Evolutionary conservation across 2,888 invertebrate species (phyloP), one percentile per base, ranked within the genome.

Genomic region (Amphipoea lucens): DNA sequence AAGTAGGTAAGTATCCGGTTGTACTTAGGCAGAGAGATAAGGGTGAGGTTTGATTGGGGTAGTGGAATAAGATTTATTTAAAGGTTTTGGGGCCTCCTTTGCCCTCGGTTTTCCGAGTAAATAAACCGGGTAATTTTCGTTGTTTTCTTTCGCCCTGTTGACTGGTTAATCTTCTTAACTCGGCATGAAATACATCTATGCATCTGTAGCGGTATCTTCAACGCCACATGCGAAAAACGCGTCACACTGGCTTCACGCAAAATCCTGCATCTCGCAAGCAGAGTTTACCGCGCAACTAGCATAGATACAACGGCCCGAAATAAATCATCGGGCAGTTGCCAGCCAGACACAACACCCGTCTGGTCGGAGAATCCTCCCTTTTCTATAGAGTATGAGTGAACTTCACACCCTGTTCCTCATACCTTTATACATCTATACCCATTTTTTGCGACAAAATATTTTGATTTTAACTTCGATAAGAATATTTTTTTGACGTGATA

Each of bases 1-100:
- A 60, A 62, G 54, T 63, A n/a, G 54, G 54, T 7, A 42, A 40
- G 69, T 68, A 57, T 17, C 81, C 48, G 45, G 62, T 36, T 69
- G 63, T 29, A n/a, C n/a, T 68, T 12, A n/a, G 4, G 9, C 2
- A 0, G 9, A 9, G 51, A 45, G 17, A 29, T 48, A 42, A 29
- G n/a, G 29, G 40, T 4, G 6, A 4, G 57, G 5, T 17, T 23
- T 42, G 9, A n/a, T 48, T 2, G 5, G 67, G 36, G 57, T 14
- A 9, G 23, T 36, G 1, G 40, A 36, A 5, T 29, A 14, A 78
- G 29, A 62, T 70, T 69, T 36, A 42, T 36, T 70, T 62, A 7
- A 36, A 45, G 36, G n/a, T 45, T 45, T 51, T 17, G 4, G 9
- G 14, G 36, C 2, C 14, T 29, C 1, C 11, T 20, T 2, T 42